Percentiles rank a stretch among this genome's conserved stretches.
Conservation (phyloP, 2,113 vertebrate genomes). For the Caretta caretta region DNA sequence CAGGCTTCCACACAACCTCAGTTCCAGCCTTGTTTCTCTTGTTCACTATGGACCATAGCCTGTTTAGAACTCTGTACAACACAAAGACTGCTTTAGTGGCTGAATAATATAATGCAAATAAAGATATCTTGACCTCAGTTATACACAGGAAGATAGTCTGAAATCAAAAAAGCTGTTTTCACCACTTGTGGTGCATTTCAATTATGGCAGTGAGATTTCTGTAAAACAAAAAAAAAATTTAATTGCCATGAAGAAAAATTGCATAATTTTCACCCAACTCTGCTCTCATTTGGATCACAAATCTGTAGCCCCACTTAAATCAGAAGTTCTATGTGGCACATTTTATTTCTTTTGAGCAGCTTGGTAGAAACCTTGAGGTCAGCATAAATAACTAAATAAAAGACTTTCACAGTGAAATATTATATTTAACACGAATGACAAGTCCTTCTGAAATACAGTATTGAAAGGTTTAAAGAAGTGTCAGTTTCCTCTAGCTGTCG, state of each 20-base stretch:
- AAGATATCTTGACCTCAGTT: neutral
- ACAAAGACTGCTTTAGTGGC: neutral
- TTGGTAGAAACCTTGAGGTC: neutral
- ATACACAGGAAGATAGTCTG: neutral
- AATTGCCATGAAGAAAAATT: neutral
- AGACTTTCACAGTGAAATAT: neutral
- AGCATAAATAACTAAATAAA: neutral
- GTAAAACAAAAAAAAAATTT: neutral
- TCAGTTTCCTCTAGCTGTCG: neutral
- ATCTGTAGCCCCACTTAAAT: neutral
- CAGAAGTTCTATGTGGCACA: neutral
- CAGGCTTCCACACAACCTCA: neutral
- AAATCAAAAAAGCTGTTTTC: neutral
- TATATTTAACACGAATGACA: neutral
- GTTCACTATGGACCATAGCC: neutral
- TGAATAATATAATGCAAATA: neutral
- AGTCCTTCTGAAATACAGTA: neutral
- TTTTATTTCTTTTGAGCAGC: neutral
- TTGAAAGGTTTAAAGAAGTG: slow-evolving; percentile 1
- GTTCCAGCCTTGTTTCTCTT: neutral
- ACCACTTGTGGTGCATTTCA: neutral
- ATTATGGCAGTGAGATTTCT: neutral
- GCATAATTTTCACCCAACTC: neutral
- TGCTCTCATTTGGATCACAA: neutral
- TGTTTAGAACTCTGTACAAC: neutral